These are phyloP conservation scores for Idaea dimidiata DNA, from an alignment of 2,888 invertebrate genomes.

Conservation along the genomic window DNA sequence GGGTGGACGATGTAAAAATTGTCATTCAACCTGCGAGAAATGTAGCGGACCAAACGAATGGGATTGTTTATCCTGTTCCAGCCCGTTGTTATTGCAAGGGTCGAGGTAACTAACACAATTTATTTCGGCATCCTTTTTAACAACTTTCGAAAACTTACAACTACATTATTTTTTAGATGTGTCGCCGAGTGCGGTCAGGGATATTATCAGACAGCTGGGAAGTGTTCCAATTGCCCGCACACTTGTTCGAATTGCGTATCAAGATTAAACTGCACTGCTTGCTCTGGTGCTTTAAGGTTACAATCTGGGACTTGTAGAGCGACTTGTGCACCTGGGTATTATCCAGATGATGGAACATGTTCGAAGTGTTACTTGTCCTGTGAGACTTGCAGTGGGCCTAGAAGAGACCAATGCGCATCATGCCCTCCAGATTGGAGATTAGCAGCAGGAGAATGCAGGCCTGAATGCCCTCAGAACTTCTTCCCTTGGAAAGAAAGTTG, in stretches of 20 bases:
- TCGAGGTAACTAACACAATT: slow-evolving; percentile 63
- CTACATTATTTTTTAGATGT: slow-evolving; percentile 77
- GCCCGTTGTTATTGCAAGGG: slow-evolving; percentile 87
- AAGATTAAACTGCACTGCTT: slow-evolving; percentile 89
- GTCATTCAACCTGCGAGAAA: slow-evolving; percentile 91
- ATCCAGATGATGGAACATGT: slow-evolving; percentile 91
- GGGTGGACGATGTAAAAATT: slow-evolving; percentile 87
- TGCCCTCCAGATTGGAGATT: slow-evolving; percentile 91
- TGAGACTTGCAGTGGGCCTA: slow-evolving; percentile 90
- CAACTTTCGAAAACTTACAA: slow-evolving; percentile 3
- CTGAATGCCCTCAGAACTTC: slow-evolving; percentile 91
- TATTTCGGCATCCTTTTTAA: slow-evolving; percentile 38
- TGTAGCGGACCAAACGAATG: slow-evolving; percentile 90
- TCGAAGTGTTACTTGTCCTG: slow-evolving; percentile 92
- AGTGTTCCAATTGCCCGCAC: slow-evolving; percentile 89
- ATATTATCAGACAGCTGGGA: slow-evolving; percentile 86
- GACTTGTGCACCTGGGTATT: slow-evolving; percentile 90
- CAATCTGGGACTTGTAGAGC: slow-evolving; percentile 92
- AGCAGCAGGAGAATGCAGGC: slow-evolving; percentile 90
- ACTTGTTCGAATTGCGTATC: slow-evolving; percentile 89
- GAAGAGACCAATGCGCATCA: slow-evolving; percentile 90
- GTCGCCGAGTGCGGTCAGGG: slow-evolving; percentile 90
- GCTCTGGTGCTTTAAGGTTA: slow-evolving; percentile 87
- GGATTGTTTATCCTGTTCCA: slow-evolving; percentile 88
- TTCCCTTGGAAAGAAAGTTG: slow-evolving; percentile 92